These are phyloP conservation scores for Clarias platycephalus DNA, from an alignment of 2,797 vertebrate genomes.

Conservation along the genomic window DNA sequence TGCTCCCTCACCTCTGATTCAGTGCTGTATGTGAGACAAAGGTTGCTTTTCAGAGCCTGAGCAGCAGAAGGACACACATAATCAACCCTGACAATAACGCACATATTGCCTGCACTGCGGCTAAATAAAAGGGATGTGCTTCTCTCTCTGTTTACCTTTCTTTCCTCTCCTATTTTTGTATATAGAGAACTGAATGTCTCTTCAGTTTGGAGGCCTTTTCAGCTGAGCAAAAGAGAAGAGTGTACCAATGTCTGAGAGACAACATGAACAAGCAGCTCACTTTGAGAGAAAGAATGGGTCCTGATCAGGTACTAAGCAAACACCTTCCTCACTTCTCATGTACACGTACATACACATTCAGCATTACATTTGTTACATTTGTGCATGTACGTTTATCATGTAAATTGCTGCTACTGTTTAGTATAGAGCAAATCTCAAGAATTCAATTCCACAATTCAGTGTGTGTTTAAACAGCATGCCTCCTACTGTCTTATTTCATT, in stretches of 20 bases:
- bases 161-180: conserved; percentile 20
- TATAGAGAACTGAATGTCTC: conserved; percentile 80
- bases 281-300: conserved; percentile 40
- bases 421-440: not conserved
- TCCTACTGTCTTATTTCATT: conserved; percentile 15
- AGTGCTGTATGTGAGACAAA: conserved; percentile 23
- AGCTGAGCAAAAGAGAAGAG: conserved; percentile 83
- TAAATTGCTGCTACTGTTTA: not conserved
- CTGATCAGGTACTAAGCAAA: conserved; percentile 56
- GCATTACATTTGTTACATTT: not conserved
- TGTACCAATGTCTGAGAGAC: conserved; percentile 81
- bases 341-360: conserved; percentile 20
- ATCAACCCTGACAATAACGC: conserved; percentile 40
- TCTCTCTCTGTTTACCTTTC: conserved; percentile 50
- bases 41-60: conserved; percentile 23
- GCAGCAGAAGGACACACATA: conserved; percentile 14
- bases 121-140: conserved; percentile 24
- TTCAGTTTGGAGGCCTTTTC: conserved; percentile 84
- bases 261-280: conserved; percentile 79
- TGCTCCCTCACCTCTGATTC: conserved; percentile 21
- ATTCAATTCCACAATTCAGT: not conserved
- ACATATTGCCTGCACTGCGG: not conserved
- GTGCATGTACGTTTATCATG: too few species aligned
- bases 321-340: not conserved
- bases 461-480: conserved; percentile 6